Evolutionary conservation across 2,888 invertebrate genomes (phyloP).

Genomic region (Drosophila demipolita): DNA sequence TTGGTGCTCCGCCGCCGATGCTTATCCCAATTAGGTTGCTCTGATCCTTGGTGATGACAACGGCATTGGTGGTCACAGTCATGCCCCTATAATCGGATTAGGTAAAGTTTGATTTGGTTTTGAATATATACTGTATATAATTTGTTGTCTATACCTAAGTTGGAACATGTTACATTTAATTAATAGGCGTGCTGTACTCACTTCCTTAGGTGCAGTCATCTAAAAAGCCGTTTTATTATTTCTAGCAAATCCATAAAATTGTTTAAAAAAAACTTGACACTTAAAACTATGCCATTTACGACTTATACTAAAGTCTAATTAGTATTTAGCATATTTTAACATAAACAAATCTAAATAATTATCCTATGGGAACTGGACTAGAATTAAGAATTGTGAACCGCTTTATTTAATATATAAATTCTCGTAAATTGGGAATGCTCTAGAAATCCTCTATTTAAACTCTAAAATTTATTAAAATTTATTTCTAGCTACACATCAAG

Average conservation of each 20-base stretch:
- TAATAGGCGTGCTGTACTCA: conserved; percentile 57
- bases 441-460: background rate
- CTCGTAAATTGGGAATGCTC: background rate
- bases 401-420: background rate
- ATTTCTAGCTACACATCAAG: conserved; percentile 15
- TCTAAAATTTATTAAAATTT: background rate
- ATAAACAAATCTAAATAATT: background rate
- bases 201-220: conserved; percentile 56
- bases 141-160: conserved; percentile 10
- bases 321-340: background rate
- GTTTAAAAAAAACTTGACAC: background rate
- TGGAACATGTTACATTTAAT: background rate
- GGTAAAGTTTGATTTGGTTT: background rate
- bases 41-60: conserved; percentile 95
- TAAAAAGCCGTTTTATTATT: conserved; percentile 38
- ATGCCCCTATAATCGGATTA: conserved; percentile 91
- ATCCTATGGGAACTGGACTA: background rate
- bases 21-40: conserved; percentile 98
- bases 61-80: conserved; percentile 97
- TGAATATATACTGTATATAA: background rate
- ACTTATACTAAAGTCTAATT: background rate
- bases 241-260: conserved; percentile 45
- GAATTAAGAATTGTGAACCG: background rate
- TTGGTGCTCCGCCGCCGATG: conserved; percentile 97
- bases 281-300: conserved; percentile 18